Conservation (phyloP, 2,888 invertebrate genomes). For the Zygogramma bicolorata region DNA sequence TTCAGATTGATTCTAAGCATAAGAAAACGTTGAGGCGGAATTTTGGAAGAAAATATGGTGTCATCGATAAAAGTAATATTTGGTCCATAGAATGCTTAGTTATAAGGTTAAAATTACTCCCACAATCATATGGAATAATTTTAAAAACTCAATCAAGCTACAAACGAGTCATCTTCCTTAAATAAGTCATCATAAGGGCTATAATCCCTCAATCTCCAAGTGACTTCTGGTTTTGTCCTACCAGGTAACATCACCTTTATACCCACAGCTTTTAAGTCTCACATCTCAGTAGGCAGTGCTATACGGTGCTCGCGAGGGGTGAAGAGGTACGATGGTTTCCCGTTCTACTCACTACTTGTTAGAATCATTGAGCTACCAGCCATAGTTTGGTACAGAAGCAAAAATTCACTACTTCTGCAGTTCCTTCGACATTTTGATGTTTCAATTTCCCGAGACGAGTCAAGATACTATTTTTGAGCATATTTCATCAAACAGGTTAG, state of each 20-base stretch:
- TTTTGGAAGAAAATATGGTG: neutral
- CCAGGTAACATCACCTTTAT: constrained; percentile 59
- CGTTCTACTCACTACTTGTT: constrained; percentile 66
- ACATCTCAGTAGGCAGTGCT: constrained; percentile 60
- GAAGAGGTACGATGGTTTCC: constrained; percentile 60
- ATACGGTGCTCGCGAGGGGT: constrained; percentile 52
- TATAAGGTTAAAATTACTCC: constrained; percentile 21
- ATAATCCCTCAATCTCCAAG: constrained; percentile 50
- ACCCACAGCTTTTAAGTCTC: constrained; percentile 56
- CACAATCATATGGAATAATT: constrained; percentile 49
- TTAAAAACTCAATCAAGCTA: constrained; percentile 61
- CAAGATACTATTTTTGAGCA: constrained; percentile 16
- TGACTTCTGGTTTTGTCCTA: constrained; percentile 61
- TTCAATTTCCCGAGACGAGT: neutral
- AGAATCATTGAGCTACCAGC: constrained; percentile 67
- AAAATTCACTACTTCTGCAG: constrained; percentile 53
- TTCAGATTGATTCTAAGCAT: neutral
- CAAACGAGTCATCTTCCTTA: constrained; percentile 37
- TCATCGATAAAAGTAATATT: constrained; percentile 11
- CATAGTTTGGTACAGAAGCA: constrained; percentile 67
- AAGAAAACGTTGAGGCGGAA: neutral
- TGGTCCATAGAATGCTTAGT: neutral
- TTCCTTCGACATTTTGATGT: constrained; percentile 18
- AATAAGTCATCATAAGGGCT: constrained; percentile 46
- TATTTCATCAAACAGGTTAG: constrained; percentile 29